Base-by-base conservation (phyloP, 2,888 invertebrate genomes). In the Chymomyza amoena region DNA sequence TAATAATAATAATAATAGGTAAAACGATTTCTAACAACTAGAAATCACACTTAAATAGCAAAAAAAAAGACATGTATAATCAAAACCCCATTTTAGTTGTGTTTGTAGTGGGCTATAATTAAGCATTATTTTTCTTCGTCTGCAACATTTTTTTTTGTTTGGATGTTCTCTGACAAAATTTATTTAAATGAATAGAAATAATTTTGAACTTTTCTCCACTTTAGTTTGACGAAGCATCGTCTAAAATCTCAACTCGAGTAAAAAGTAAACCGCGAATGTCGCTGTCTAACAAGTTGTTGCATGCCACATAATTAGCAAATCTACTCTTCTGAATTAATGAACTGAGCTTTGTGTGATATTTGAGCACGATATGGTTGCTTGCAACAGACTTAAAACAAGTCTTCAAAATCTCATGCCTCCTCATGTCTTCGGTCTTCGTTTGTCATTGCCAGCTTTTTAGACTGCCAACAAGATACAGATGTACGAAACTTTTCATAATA, bases 91-190 rank as follows among this genome's bases (percentile, higher is more conserved):
- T 61, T 45, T 45, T 2, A 45, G 13, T 45, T 45, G 16, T 36
- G 20, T 15, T 60, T 60, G 20, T 57, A 15, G 13, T 20, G 20
- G 15, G 6, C 50, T 50, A 50, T 61, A 18, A 50, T 45, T 15
- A 59, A 59, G 9, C 16, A 61, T 45, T 39, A 18, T 36, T n/a
- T 61, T 61, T 59, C 65, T 61, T 59, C 65, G 50, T 45, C 57
- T 65, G 59, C 45, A 57, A 45, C 7, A 13, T 13, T 45, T 45
- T 45, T 39, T 39, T 13, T 32, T n/a, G n/a, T 32, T 32, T 7
- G 9, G 13, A 45, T 45, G 39, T 45, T 45, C 39, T 45, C 39
- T 13, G 6, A 45, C 39, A 45, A 10, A 45, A 45, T 13, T 36
- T 45, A 45, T 45, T 45, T 45, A 13, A 45, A 45, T 45, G 39